Conservation (phyloP, 2,113 vertebrate species). For the Psilopogon haemacephalus region DNA sequence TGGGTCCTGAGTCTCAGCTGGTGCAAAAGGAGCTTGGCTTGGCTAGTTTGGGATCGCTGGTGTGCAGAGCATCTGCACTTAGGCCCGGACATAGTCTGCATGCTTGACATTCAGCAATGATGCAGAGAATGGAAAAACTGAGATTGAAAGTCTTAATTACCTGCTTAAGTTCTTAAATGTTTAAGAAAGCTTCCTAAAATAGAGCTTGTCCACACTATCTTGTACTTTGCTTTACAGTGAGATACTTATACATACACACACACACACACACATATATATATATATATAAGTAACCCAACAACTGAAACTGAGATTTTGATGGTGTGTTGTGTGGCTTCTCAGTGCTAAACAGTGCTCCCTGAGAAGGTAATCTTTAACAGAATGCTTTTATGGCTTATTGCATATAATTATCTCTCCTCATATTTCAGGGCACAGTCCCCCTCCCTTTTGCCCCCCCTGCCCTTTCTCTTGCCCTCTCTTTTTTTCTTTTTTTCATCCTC, state of each 20-base stretch:
- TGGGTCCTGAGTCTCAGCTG: background rate
- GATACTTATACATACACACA: background rate
- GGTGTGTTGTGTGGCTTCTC: background rate
- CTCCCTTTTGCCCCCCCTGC: background rate
- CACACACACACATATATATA: too few species aligned
- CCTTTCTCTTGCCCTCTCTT: background rate
- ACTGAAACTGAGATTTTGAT: background rate
- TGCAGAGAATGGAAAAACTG: slow-evolving; percentile 13
- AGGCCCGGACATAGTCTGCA: background rate
- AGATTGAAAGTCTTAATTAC: slow-evolving; percentile 35
- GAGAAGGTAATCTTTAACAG: slow-evolving; percentile 42
- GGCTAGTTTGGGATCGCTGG: background rate
- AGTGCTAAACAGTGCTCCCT: background rate
- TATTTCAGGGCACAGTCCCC: background rate
- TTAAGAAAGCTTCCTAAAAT: slow-evolving; percentile 36
- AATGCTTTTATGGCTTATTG: slow-evolving; percentile 11
- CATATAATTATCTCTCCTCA: background rate
- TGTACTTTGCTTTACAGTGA: background rate
- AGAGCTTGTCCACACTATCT: background rate
- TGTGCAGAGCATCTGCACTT: accelerated
- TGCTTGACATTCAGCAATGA: background rate
- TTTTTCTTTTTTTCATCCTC: background rate
- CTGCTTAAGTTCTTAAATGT: background rate
- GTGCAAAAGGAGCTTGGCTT: background rate
- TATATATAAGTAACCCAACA: background rate